phyloP scores from a whole-genome alignment of 2,797 vertebrate genomes.

The Sparus aurata region DNA sequence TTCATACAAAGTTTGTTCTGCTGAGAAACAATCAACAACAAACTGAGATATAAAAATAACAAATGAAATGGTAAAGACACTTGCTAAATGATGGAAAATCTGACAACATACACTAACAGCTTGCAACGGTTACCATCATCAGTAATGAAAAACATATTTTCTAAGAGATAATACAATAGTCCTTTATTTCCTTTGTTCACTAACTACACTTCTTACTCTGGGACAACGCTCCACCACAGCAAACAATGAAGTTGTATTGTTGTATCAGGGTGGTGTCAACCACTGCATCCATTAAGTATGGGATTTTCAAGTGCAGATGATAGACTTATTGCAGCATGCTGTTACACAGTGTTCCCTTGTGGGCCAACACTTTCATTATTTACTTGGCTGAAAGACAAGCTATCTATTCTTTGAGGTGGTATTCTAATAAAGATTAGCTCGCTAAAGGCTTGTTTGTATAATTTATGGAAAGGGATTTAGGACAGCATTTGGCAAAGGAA shows the following conservation, averaged over 20 bases:
- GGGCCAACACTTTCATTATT: constrained; percentile 2
- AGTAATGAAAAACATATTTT: not conserved
- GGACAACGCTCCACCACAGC: not conserved
- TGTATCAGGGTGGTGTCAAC: not conserved
- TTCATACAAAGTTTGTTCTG: not conserved
- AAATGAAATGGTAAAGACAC: not conserved
- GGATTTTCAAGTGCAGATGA: not conserved
- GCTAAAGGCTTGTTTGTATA: not conserved
- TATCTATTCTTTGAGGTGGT: constrained; percentile 3
- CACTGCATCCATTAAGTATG: not conserved
- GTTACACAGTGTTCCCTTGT: not conserved
- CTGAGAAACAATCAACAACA: not conserved
- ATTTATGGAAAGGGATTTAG: not conserved
- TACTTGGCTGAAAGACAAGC: not conserved
- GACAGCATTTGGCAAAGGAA: constrained; percentile 12
- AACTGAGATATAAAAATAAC: constrained; percentile 4
- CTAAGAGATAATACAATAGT: not conserved
- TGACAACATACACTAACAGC: not conserved
- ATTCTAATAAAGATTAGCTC: constrained; percentile 22
- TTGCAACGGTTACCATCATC: not conserved
- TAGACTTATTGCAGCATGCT: constrained; percentile 4
- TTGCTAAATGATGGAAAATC: not conserved
- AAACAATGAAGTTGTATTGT: not conserved
- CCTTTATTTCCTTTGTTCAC: not conserved
- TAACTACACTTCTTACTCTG: too few relatives aligned